phyloP scores from a whole-genome alignment of 2,113 vertebrate genomes.

The Sciurus niger region DNA sequence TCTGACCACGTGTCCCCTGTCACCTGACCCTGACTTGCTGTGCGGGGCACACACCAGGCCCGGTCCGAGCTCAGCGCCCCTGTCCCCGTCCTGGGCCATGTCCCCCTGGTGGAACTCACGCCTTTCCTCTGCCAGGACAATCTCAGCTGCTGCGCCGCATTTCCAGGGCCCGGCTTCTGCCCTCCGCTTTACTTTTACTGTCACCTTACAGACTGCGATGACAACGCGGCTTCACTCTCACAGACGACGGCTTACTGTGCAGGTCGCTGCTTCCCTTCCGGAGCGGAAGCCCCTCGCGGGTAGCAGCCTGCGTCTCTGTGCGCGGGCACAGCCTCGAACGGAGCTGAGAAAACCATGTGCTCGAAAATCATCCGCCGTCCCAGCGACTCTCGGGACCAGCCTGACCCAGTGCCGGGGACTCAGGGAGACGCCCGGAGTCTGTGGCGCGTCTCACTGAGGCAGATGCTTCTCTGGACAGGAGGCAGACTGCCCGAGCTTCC shows the following conservation, averaged over 20 bases:
- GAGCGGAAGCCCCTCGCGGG: background rate
- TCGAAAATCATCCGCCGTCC: background rate
- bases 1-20: background rate
- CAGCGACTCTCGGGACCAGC: rapidly evolving
- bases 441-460: rapidly evolving
- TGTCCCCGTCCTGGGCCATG: rapidly evolving
- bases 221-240: too few relatives aligned
- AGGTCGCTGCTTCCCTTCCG: background rate
- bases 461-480: background rate
- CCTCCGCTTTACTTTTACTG: background rate
- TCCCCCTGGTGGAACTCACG: rapidly evolving
- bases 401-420: background rate
- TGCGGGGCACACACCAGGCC: background rate
- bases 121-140: rapidly evolving
- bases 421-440: rapidly evolving
- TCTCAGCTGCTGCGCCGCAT: background rate
- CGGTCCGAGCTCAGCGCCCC: background rate
- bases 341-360: background rate
- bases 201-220: too few relatives aligned
- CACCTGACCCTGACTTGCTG: rapidly evolving
- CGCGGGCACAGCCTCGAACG: background rate
- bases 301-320: background rate
- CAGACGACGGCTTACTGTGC: background rate
- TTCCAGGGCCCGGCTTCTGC: rapidly evolving
- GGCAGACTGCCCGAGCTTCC: background rate